phyloP scores from a whole-genome alignment of 2,113 vertebrate genomes.

The Cinclus cinclus region DNA sequence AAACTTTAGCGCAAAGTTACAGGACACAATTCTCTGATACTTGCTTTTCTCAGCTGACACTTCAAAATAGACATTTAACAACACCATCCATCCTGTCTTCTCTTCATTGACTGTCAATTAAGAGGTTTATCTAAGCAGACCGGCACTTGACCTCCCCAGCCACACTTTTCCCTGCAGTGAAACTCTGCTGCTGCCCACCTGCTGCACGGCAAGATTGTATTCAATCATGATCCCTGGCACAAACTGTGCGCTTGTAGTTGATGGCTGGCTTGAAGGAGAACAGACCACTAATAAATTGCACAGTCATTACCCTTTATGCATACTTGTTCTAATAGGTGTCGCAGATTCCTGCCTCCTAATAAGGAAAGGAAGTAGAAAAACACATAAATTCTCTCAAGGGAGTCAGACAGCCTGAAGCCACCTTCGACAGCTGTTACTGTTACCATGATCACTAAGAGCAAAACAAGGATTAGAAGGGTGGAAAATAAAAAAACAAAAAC shows the following conservation, averaged over 20 bases:
- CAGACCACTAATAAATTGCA: constrained; percentile 81
- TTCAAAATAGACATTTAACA: background rate
- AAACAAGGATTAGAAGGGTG: constrained; percentile 56
- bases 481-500: too few species aligned
- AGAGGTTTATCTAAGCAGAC: constrained; percentile 1
- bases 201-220: background rate
- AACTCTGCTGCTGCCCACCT: constrained; percentile 52
- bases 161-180: background rate
- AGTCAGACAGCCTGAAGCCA: constrained; percentile 79
- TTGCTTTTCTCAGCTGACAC: background rate
- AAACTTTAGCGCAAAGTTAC: background rate
- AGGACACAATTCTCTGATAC: background rate
- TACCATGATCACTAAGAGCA: constrained; percentile 75
- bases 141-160: background rate
- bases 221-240: background rate
- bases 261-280: constrained; percentile 77
- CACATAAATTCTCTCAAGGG: constrained; percentile 82
- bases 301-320: constrained; percentile 82
- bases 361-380: constrained; percentile 85
- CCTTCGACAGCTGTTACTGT: constrained; percentile 73
- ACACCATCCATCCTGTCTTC: background rate
- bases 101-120: background rate
- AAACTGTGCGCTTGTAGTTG: background rate
- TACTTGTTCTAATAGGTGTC: constrained; percentile 83
- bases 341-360: constrained; percentile 82